phyloP scores from a whole-genome alignment of 2,797 vertebrate species.

The Falco novaeseelandiae region DNA sequence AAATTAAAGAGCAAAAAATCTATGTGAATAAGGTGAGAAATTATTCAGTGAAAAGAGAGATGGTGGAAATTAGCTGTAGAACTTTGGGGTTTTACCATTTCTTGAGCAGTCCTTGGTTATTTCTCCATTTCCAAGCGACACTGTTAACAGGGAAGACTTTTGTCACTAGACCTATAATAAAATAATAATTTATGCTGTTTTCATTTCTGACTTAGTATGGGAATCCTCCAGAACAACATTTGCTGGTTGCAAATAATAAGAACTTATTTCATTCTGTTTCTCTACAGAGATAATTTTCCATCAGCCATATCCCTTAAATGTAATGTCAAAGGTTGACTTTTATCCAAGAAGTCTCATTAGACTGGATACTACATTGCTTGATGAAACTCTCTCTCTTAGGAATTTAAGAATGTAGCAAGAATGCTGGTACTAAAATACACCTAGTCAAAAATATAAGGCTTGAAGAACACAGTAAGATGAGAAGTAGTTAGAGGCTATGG shows the following conservation, averaged over 20 bases:
- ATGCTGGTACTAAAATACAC: not conserved
- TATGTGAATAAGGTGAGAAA: not conserved
- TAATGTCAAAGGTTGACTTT: not conserved
- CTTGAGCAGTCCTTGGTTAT: not conserved
- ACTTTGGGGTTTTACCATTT: not conserved
- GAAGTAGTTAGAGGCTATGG: not conserved
- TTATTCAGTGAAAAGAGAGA: not conserved
- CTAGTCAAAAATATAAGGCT: not conserved
- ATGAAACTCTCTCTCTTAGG: not conserved
- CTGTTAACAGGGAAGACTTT: not conserved
- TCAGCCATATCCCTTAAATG: not conserved
- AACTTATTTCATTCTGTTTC: not conserved
- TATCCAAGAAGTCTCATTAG: not conserved
- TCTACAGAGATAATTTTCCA: not conserved
- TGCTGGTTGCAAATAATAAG: not conserved
- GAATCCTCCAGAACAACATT: not conserved
- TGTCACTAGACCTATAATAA: not conserved
- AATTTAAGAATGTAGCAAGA: not conserved
- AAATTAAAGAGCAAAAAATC: not conserved
- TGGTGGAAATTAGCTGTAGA: not conserved
- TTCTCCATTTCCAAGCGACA: not conserved
- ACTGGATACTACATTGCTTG: not conserved
- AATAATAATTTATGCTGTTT: not conserved
- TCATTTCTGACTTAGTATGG: not conserved
- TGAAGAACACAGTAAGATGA: not conserved